Conservation (phyloP, 1,140 invertebrate species). For the Pentalonia nigronervosa region DNA sequence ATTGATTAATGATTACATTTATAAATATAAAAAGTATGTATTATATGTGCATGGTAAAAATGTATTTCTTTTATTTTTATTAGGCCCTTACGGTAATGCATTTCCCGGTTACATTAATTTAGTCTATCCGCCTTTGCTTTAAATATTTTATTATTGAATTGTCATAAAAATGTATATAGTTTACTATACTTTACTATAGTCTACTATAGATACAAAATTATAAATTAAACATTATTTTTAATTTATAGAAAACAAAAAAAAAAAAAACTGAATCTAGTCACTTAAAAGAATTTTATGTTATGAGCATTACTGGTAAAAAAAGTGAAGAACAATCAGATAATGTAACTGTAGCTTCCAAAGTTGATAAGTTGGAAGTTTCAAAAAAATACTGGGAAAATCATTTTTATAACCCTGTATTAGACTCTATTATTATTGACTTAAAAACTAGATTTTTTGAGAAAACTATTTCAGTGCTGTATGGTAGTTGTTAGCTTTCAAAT, state of each 20-base stretch:
- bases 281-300: not conserved
- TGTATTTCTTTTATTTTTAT: no score
- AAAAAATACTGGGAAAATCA: not conserved
- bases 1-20: no score
- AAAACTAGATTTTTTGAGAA: not conserved
- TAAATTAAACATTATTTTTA: constrained; percentile 12
- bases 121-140: no score
- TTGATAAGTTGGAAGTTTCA: not conserved
- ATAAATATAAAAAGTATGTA: no score
- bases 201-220: not conserved
- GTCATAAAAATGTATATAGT: no score
- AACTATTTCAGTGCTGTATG: no score
- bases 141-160: no score
- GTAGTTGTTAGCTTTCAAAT: no score
- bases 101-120: no score
- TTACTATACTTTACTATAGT: no score
- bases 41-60: no score
- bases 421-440: constrained; percentile 12
- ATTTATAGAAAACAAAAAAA: not conserved
- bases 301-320: constrained; percentile 4
- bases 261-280: not conserved
- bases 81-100: no score
- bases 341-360: not conserved
- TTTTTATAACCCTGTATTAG: not conserved
- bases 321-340: constrained; percentile 14